A percentile compares a stretch with the other conserved stretches of the same genome.
phyloP scores from a whole-genome alignment of 2,113 vertebrate genomes.

The Megatriorchis doriae region DNA sequence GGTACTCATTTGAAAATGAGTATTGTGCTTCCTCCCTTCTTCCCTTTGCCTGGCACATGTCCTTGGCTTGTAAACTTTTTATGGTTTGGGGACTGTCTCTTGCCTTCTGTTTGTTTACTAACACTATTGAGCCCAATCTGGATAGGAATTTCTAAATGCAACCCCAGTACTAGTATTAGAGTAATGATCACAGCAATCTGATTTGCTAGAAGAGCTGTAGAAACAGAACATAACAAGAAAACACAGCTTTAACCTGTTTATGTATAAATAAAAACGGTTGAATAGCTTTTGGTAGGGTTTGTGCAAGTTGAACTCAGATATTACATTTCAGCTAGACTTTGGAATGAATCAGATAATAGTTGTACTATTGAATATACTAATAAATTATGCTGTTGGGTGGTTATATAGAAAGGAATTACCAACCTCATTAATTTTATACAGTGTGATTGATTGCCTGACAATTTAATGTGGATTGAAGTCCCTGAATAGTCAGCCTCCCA shows the following conservation, averaged over 20 bases:
- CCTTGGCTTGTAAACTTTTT: not conserved
- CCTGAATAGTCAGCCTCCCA: conserved; percentile 7
- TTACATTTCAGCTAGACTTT: not conserved
- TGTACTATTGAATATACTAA: not conserved
- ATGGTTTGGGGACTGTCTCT: not conserved
- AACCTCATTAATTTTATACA: conserved; percentile 4
- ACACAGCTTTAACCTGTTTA: not conserved
- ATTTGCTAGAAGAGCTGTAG: not conserved
- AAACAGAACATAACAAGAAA: not conserved
- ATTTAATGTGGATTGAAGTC: conserved; percentile 8
- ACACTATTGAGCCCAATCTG: not conserved
- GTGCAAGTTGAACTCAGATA: not conserved
- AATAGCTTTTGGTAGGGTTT: not conserved
- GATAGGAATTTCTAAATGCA: not conserved
- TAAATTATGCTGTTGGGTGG: not conserved
- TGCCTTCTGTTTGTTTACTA: not conserved
- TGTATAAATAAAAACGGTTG: not conserved
- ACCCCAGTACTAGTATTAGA: not conserved
- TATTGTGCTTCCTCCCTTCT: not conserved
- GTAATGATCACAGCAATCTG: not conserved
- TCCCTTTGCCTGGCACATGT: not conserved
- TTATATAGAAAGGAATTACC: conserved; percentile 1
- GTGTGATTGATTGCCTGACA: conserved; percentile 43
- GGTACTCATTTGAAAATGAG: not conserved
- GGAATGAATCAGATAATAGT: not conserved